phyloP scores from a whole-genome alignment of 2,888 invertebrate genomes.

The Eristalis tenax region DNA sequence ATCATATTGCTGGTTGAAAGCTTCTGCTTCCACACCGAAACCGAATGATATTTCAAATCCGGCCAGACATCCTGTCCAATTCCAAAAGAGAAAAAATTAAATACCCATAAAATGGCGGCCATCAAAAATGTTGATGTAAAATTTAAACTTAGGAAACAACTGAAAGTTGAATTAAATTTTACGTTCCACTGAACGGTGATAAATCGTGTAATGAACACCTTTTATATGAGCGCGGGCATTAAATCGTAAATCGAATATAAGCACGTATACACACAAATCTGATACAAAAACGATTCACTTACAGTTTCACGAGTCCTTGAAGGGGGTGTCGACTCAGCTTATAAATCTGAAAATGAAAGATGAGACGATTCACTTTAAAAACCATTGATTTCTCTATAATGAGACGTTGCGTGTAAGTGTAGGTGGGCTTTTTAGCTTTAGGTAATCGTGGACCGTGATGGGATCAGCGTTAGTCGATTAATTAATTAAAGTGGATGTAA shows the following conservation, averaged over 20 bases:
- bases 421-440: neutral
- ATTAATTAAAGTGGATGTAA: neutral
- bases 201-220: slow-evolving; percentile 37
- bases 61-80: neutral
- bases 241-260: slow-evolving; percentile 26
- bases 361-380: neutral
- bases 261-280: slow-evolving; percentile 8
- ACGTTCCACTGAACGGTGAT: slow-evolving; percentile 18
- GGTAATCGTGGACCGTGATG: neutral
- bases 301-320: slow-evolving; percentile 51
- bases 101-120: slow-evolving; percentile 4
- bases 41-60: neutral
- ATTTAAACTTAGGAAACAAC: neutral
- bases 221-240: slow-evolving; percentile 23
- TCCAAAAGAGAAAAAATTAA: slow-evolving; percentile 13
- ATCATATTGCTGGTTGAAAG: slow-evolving; percentile 1
- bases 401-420: neutral
- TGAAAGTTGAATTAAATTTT: slow-evolving; percentile 25
- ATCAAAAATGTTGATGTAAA: neutral
- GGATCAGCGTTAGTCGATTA: neutral
- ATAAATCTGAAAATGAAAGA: slow-evolving; percentile 48
- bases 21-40: too few species aligned
- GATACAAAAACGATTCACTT: slow-evolving; percentile 33
- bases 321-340: slow-evolving; percentile 25
- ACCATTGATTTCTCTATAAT: neutral